Conservation (phyloP, 2,797 vertebrate species). For the Buceros bicornis region DNA sequence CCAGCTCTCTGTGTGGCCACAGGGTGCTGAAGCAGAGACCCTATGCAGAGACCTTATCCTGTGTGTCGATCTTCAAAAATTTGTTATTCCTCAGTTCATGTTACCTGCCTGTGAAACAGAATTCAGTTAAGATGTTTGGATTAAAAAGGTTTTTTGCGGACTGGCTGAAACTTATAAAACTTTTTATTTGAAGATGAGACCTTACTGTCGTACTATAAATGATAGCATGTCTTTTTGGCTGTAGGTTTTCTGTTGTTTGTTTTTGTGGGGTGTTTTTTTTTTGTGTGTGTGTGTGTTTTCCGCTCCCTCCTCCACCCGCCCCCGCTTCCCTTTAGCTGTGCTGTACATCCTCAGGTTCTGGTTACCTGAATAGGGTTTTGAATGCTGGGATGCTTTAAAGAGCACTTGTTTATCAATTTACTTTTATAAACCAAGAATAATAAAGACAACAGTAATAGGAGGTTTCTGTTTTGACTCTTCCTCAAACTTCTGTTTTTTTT, state of each 20-base stretch:
- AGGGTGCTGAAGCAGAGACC: neutral
- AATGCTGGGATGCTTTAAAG: neutral
- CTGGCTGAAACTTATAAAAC: neutral
- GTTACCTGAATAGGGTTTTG: neutral
- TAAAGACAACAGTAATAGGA: neutral
- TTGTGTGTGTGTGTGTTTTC: neutral
- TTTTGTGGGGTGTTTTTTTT: neutral
- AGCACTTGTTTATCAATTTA: neutral
- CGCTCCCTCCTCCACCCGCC: no score
- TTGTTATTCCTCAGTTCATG: neutral
- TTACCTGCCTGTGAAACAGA: no score
- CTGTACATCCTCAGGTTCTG: neutral
- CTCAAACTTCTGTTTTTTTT: slow-evolving; percentile 2
- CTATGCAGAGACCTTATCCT: neutral
- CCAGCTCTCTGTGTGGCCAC: neutral
- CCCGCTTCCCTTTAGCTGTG: neutral
- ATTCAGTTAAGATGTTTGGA: neutral
- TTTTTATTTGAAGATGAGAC: neutral
- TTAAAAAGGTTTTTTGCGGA: neutral
- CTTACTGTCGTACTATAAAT: neutral
- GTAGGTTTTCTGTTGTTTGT: no score
- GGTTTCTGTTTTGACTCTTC: neutral
- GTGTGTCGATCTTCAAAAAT: neutral
- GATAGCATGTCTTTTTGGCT: fast-evolving
- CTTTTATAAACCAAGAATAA: neutral